Evolutionary conservation across 2,113 vertebrate genomes (phyloP), one percentile per base, ranked within the genome.

Genomic region (Eulemur macaco): DNA sequence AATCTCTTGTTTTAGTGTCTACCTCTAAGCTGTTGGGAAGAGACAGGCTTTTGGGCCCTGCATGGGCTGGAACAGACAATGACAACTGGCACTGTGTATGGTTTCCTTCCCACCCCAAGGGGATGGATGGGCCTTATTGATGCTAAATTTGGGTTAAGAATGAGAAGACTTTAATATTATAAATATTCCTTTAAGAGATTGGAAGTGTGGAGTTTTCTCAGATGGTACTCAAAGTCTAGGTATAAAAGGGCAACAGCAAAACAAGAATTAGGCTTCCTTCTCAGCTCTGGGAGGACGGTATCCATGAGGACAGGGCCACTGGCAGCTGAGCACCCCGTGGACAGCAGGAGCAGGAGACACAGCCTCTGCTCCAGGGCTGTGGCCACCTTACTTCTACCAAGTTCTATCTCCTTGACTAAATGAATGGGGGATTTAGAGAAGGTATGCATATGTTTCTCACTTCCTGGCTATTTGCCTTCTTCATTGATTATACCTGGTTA

Each of bases 251-350:
- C 14, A 81, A 50, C 60, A n/a, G 31, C 17, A 50, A 84, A 80
- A n/a, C 15, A 42, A 73, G 60, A 85, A 76, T 4, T 34, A 77
- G 56, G 15, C 58, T 87, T 85, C 39, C 14, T 63, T 63, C 20
- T 58, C 2, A 20, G 76, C 29, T 91, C 42, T 42, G 1, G 47
- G 45, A 71, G 45, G 60, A 76, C 0, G 14, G 9, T 31, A 1
- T 42, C 17, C 25, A 2, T 58, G 29, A 6, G n/a, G 20, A 56
- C 17, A 37, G 73, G n/a, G 15, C 42, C 27, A 14, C 17, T 37
- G 66, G 31, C 0, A 5, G 27, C 31, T 15, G 34, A 31, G 25
- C 0, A 25, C 13, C 13, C 27, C 4, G 0, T 0, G 29, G 60
- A 15, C 8, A 12, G 20, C 3, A n/a, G 8, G 23, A 29, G 0